phyloP scores from a whole-genome alignment of 1,140 invertebrate genomes.

The Drosophila trapezifrons region DNA sequence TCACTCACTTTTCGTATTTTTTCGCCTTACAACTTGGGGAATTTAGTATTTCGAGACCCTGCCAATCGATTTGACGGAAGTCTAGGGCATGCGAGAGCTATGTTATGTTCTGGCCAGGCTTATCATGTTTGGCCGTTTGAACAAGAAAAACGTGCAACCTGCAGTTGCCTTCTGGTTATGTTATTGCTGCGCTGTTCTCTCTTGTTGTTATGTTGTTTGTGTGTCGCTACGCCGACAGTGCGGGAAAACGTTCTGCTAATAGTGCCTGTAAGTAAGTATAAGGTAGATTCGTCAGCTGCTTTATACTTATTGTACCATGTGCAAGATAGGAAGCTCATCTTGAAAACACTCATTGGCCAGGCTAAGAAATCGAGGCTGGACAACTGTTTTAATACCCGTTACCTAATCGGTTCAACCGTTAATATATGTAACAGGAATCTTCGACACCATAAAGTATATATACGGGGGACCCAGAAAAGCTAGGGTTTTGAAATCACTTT shows the following conservation, averaged over 20 bases:
- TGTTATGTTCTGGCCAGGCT: slow-evolving; percentile 51
- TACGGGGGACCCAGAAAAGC: too few relatives aligned
- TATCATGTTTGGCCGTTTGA: slow-evolving; percentile 56
- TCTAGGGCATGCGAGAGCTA: slow-evolving; percentile 17
- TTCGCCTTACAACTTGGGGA: slow-evolving; percentile 41
- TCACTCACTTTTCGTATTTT: slow-evolving; percentile 60
- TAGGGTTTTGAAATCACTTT: too few relatives aligned
- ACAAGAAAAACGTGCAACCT: slow-evolving; percentile 68
- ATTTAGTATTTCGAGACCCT: slow-evolving; percentile 51
- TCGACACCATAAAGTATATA: too few relatives aligned
- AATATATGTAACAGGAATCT: too few relatives aligned
- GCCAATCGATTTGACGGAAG: slow-evolving; percentile 22
- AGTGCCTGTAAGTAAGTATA: neutral
- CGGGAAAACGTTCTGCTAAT: slow-evolving; percentile 3
- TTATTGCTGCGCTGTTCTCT: slow-evolving; percentile 28
- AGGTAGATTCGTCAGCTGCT: neutral
- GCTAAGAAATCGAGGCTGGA: neutral
- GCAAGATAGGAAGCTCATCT: too few relatives aligned
- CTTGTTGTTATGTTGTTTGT: slow-evolving; percentile 21
- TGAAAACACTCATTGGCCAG: too few relatives aligned
- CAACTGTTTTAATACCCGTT: too few relatives aligned
- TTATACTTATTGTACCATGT: neutral
- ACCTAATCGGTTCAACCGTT: too few relatives aligned
- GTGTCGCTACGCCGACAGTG: slow-evolving; percentile 31
- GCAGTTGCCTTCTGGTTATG: slow-evolving; percentile 53